These are phyloP conservation scores for Sternarchorhynchus goeldii DNA, from an alignment of 2,797 vertebrate genomes.

Conservation along the genomic window DNA sequence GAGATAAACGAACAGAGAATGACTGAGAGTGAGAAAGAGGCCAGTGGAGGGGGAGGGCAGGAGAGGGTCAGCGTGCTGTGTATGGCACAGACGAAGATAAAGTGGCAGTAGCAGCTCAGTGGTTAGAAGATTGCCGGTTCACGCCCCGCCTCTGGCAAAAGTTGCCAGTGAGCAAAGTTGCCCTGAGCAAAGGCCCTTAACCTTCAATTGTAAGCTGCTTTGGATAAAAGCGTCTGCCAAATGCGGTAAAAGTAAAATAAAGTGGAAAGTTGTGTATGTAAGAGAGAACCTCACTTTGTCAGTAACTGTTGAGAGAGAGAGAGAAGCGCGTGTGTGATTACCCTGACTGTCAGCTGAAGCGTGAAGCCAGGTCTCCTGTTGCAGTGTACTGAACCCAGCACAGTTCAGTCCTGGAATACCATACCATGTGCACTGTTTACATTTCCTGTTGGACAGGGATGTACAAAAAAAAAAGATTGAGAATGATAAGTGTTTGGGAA, in stretches of 20 bases:
- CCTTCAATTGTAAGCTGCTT: no score
- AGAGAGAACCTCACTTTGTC: constrained; percentile 24
- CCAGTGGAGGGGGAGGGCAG: not conserved
- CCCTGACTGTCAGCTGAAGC: constrained; percentile 38
- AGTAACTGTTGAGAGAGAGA: constrained; percentile 22
- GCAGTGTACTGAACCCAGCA: constrained; percentile 48
- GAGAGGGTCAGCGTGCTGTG: constrained; percentile 18
- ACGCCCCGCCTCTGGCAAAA: no score
- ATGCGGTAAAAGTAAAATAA: not conserved
- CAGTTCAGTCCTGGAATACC: constrained; percentile 35
- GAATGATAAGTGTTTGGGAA: no score
- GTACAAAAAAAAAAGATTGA: no score
- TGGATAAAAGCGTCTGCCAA: no score
- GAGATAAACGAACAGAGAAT: constrained; percentile 1
- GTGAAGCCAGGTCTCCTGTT: constrained; percentile 47
- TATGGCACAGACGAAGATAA: constrained; percentile 32
- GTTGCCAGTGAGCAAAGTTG: no score
- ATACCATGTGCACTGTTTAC: no score
- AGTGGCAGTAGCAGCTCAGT: not conserved
- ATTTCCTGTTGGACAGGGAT: no score
- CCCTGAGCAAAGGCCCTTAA: no score
- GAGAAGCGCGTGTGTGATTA: constrained; percentile 20
- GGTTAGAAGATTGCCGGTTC: no score
- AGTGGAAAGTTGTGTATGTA: constrained; percentile 24
- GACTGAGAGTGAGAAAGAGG: not conserved